Conservation (phyloP, 2,797 vertebrate species). For the Nothura maculosa region DNA sequence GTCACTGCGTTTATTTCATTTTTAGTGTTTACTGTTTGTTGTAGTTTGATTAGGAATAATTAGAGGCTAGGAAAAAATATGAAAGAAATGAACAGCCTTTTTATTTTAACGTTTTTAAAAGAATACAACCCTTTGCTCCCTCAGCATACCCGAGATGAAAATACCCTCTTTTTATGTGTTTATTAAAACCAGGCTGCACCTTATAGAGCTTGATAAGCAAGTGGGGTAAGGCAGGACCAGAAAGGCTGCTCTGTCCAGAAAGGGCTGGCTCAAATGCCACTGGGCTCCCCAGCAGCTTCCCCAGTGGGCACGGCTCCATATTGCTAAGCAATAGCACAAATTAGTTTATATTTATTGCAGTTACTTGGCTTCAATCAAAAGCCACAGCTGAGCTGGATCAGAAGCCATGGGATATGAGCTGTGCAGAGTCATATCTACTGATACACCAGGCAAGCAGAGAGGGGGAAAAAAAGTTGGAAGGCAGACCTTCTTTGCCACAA, state of each 20-base stretch:
- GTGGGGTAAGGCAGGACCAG: accelerated
- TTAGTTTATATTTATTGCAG: constrained; percentile 10
- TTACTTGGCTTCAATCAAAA: not conserved
- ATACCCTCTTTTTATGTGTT: not conserved
- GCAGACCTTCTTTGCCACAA: not conserved
- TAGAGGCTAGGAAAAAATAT: constrained; percentile 81
- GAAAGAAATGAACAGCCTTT: constrained; percentile 69
- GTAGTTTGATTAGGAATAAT: constrained; percentile 84
- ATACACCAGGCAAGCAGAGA: not conserved
- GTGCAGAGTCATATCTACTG: not conserved
- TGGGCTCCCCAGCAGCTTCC: not conserved
- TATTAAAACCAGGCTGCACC: not conserved
- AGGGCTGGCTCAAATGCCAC: not conserved
- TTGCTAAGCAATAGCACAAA: not conserved
- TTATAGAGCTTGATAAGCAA: not conserved
- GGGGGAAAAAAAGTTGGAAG: not conserved
- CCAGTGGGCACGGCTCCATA: not conserved
- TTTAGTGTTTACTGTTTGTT: constrained; percentile 85
- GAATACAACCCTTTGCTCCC: constrained; percentile 32
- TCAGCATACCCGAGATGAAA: not conserved
- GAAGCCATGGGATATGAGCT: accelerated
- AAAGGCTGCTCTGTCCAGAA: not conserved
- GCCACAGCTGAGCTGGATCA: not conserved
- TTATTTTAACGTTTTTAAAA: constrained; percentile 69
- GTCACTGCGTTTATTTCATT: constrained; percentile 82